These are phyloP conservation scores for Hemicordylus capensis DNA, from an alignment of 2,113 vertebrate species.

Conservation along the genomic window DNA sequence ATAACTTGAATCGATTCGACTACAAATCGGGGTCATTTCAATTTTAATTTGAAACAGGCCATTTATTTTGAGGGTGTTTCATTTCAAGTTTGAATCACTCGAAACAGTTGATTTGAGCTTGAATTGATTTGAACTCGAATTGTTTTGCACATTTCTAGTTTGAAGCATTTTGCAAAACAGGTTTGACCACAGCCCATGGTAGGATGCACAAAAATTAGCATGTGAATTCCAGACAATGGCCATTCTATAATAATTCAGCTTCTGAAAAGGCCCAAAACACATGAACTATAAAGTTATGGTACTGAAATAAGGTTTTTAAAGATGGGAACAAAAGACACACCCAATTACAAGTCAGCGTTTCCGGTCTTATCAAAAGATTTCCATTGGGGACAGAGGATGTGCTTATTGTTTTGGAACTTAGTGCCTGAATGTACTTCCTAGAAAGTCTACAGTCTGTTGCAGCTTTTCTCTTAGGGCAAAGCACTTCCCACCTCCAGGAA, in stretches of 20 bases:
- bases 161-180: background rate
- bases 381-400: conserved; percentile 21
- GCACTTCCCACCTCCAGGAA: conserved; percentile 36
- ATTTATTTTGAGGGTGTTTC: too few relatives aligned
- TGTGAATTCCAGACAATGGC: background rate
- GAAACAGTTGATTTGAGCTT: too few relatives aligned
- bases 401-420: conserved; percentile 29
- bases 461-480: background rate
- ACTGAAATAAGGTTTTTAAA: background rate
- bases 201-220: background rate
- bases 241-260: background rate
- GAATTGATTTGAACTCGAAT: too few relatives aligned
- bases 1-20: too few relatives aligned
- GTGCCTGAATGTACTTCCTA: background rate
- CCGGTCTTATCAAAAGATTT: conserved; percentile 30
- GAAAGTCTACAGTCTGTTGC: background rate
- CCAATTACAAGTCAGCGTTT: background rate
- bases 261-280: background rate
- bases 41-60: too few relatives aligned
- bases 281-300: background rate
- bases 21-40: too few relatives aligned
- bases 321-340: background rate
- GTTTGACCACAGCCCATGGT: background rate
- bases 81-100: too few relatives aligned
- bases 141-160: too few relatives aligned